These are phyloP conservation scores for Idaea straminata DNA, from an alignment of 2,888 invertebrate species.

Conservation along the genomic window DNA sequence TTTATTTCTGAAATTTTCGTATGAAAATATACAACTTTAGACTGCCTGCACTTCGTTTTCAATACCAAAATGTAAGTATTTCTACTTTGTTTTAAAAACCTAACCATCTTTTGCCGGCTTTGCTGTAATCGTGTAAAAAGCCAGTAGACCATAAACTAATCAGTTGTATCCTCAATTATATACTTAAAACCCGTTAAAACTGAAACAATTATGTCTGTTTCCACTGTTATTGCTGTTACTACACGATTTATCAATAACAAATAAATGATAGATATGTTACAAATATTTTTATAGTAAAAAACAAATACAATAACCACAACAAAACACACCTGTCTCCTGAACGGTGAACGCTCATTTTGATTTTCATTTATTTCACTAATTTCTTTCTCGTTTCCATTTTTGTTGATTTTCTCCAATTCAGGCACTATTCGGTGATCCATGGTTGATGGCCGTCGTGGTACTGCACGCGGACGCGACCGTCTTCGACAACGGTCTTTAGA, in stretches of 20 bases:
- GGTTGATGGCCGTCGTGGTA: constrained; percentile 35
- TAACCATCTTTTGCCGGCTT: too few relatives aligned
- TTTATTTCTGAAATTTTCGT: too few relatives aligned
- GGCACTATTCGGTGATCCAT: constrained; percentile 55
- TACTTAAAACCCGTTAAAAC: background rate
- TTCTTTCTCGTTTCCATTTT: constrained; percentile 45
- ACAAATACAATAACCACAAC: constrained; percentile 24
- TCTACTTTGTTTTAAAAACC: background rate
- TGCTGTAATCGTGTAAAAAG: background rate
- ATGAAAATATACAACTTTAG: too few relatives aligned
- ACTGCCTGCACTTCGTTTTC: background rate
- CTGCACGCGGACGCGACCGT: constrained; percentile 40
- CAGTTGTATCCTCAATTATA: background rate
- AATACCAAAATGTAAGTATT: background rate
- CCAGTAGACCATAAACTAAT: background rate
- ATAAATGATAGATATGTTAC: background rate
- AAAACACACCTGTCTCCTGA: constrained; percentile 67
- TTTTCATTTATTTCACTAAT: constrained; percentile 41
- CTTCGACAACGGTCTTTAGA: constrained; percentile 24
- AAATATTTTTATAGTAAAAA: constrained; percentile 11
- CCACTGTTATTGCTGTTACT: background rate
- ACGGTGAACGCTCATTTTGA: constrained; percentile 39
- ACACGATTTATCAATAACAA: background rate
- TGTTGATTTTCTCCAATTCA: constrained; percentile 62
- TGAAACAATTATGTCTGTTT: constrained; percentile 1